phyloP scores from a whole-genome alignment of 2,888 invertebrate species.

The Boloria selene region DNA sequence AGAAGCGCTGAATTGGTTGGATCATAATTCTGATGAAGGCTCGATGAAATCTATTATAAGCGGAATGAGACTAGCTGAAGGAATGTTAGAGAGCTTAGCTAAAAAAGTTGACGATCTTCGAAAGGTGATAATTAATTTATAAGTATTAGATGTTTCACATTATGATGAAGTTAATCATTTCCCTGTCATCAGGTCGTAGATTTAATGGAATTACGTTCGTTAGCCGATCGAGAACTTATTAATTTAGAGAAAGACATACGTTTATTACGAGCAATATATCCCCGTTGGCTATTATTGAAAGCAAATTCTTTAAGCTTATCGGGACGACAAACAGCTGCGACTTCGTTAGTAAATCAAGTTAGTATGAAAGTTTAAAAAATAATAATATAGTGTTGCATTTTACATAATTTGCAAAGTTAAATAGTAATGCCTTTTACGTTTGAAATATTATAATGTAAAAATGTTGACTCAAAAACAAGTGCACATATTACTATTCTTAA shows the following conservation, averaged over 20 bases:
- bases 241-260: slow-evolving; percentile 63
- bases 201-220: slow-evolving; percentile 71
- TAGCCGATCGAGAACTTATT: slow-evolving; percentile 66
- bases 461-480: no score
- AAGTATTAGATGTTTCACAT: neutral
- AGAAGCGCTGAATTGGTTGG: slow-evolving; percentile 65
- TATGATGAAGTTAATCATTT: neutral
- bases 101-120: slow-evolving; percentile 70
- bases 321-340: slow-evolving; percentile 54
- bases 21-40: slow-evolving; percentile 54
- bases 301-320: slow-evolving; percentile 62
- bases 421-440: no score
- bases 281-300: slow-evolving; percentile 68
- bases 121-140: slow-evolving; percentile 53
- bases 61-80: slow-evolving; percentile 68
- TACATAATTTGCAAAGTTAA: no score
- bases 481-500: no score
- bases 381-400: neutral
- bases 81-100: slow-evolving; percentile 74
- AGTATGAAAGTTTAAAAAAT: neutral
- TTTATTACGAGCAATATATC: slow-evolving; percentile 55
- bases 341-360: slow-evolving; percentile 55
- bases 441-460: no score
- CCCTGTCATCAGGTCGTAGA: slow-evolving; percentile 62
- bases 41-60: slow-evolving; percentile 61